These are phyloP conservation scores for Apis laboriosa DNA, from an alignment of 1,140 invertebrate genomes.

Conservation along the genomic window DNA sequence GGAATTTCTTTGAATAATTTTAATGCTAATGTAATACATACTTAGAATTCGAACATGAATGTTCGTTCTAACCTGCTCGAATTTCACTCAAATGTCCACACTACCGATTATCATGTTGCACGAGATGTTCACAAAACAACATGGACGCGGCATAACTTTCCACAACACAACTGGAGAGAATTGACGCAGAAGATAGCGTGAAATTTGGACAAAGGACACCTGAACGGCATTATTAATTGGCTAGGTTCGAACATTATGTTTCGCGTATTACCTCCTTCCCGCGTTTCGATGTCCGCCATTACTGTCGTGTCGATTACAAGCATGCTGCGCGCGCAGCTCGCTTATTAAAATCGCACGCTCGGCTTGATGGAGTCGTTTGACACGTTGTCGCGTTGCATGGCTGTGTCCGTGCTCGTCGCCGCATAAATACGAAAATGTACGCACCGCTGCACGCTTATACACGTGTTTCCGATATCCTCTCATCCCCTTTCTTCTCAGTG, in stretches of 20 bases:
- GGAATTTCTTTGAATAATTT: too few species aligned
- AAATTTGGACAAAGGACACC: conserved; percentile 4
- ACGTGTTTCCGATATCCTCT: background rate
- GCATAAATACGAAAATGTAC: conserved; percentile 8
- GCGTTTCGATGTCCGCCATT: background rate
- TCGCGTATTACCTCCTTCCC: background rate
- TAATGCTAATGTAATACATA: too few species aligned
- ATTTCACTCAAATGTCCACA: too few species aligned
- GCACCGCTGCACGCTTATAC: background rate
- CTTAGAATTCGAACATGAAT: too few species aligned
- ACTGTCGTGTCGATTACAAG: background rate
- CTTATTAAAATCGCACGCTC: conserved; percentile 41
- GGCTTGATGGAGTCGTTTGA: background rate
- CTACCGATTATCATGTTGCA: too few species aligned
- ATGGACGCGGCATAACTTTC: too few species aligned
- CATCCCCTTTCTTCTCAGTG: background rate
- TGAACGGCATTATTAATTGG: conserved; percentile 26
- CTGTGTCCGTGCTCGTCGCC: background rate
- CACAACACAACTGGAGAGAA: too few species aligned
- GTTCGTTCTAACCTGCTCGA: too few species aligned
- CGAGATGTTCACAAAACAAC: too few species aligned
- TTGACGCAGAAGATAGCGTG: background rate
- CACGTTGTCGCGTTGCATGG: background rate
- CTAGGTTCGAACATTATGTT: conserved; percentile 30
- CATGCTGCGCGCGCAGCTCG: too few species aligned